Evolutionary conservation across 2,113 vertebrate species (phyloP).

Genomic region (Equus quagga): DNA sequence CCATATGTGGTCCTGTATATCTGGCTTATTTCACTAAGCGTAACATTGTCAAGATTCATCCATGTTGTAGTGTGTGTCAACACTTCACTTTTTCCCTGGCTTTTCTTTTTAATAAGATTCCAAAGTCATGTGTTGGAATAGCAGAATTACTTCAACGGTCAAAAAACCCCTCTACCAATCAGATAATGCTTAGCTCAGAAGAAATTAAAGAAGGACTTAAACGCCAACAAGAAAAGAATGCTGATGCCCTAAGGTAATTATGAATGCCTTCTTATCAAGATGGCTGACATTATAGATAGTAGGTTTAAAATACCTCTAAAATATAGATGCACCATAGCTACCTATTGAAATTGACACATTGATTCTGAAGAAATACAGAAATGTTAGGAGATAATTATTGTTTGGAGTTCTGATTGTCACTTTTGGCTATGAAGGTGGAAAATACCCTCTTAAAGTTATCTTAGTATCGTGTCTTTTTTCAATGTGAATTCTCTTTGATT

Average conservation of each 20-base stretch:
- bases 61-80: background rate
- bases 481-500: background rate
- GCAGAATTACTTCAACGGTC: conserved; percentile 91
- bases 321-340: background rate
- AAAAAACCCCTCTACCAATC: conserved; percentile 81
- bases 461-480: background rate
- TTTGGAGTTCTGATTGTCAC: background rate
- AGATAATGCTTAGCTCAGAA: conserved; percentile 86
- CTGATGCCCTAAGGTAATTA: conserved; percentile 92
- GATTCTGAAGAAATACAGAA: conserved; percentile 9
- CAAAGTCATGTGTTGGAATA: conserved; percentile 88
- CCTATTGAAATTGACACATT: background rate
- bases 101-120: conserved; percentile 87
- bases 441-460: background rate
- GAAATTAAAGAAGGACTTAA: conserved; percentile 89
- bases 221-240: conserved; percentile 92
- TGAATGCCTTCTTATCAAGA: background rate
- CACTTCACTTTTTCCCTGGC: background rate
- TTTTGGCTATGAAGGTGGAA: background rate
- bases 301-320: conserved; percentile 6
- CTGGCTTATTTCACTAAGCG: background rate
- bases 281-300: background rate
- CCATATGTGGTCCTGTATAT: too few relatives aligned
- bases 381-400: conserved; percentile 12
- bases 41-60: background rate